Conservation (phyloP, 2,113 vertebrate genomes). For the Ellobius talpinus region DNA sequence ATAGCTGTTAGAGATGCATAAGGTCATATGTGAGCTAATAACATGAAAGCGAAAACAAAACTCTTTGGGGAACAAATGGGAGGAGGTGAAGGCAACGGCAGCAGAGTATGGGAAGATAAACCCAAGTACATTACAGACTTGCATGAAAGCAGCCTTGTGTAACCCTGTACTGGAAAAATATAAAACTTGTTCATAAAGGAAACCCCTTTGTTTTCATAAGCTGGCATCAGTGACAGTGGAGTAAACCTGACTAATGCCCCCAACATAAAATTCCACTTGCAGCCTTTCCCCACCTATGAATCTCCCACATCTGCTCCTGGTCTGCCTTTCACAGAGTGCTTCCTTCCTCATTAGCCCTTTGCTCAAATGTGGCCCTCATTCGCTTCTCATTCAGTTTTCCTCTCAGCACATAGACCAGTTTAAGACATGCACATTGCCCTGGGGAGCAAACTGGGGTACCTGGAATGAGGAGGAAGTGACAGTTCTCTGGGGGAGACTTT, state of each 20-base stretch:
- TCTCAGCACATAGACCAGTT: neutral
- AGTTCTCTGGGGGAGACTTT: neutral
- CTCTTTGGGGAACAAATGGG: neutral
- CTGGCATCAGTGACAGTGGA: neutral
- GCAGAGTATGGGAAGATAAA: neutral
- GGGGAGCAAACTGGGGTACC: neutral
- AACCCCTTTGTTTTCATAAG: neutral
- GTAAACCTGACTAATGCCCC: neutral
- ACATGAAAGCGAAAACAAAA: neutral
- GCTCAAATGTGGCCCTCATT: neutral
- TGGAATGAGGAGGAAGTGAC: neutral
- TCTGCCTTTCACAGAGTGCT: neutral
- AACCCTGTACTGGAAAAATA: neutral
- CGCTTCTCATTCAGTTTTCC: no score
- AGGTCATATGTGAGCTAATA: neutral
- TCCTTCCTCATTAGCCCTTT: neutral
- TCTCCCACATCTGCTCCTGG: neutral
- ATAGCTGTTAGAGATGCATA: neutral
- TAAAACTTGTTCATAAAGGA: neutral
- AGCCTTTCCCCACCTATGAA: no score
- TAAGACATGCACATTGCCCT: neutral
- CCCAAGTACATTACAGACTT: neutral
- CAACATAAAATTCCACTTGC: neutral
- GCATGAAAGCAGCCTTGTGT: neutral
- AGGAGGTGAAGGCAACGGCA: neutral